Conservation (phyloP, 2,797 vertebrate species). For the Betta splendens region DNA sequence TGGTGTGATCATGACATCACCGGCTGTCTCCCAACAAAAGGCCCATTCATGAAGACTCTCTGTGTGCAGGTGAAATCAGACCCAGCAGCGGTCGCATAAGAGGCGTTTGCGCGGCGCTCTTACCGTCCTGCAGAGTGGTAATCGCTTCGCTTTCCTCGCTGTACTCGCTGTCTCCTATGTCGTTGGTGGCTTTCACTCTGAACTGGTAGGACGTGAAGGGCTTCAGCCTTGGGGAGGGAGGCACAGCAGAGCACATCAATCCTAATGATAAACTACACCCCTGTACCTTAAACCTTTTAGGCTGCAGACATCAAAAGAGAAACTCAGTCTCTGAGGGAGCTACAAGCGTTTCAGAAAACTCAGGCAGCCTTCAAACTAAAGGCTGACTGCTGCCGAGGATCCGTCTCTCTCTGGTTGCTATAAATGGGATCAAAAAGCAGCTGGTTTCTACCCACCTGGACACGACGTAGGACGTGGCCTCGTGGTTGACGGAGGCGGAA, state of each 20-base stretch:
- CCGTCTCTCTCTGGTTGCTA: no score
- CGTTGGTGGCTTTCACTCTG: constrained; percentile 95
- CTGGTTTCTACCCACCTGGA: constrained; percentile 83
- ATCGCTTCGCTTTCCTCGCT: constrained; percentile 94
- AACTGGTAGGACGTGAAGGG: constrained; percentile 99
- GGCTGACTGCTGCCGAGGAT: constrained; percentile 2
- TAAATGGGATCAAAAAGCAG: not conserved
- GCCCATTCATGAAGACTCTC: constrained; percentile 31
- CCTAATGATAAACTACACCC: constrained; percentile 11
- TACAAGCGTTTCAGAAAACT: not conserved
- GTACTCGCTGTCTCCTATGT: constrained; percentile 98
- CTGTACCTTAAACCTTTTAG: constrained; percentile 29
- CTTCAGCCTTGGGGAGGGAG: constrained; percentile 83
- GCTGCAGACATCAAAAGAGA: constrained; percentile 22
- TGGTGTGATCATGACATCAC: constrained; percentile 57
- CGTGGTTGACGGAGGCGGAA: constrained; percentile 87
- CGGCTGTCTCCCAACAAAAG: constrained; percentile 29
- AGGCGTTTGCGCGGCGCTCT: no score
- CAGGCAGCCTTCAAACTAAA: constrained; percentile 6
- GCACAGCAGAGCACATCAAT: constrained; percentile 34
- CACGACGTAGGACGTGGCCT: constrained; percentile 86
- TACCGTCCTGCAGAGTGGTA: constrained; percentile 96
- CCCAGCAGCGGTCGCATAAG: no score
- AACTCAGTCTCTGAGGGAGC: not conserved
- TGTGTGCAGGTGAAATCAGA: not conserved